Conservation (phyloP, 2,888 invertebrate species). For the Cyrtodaria siliqua region DNA sequence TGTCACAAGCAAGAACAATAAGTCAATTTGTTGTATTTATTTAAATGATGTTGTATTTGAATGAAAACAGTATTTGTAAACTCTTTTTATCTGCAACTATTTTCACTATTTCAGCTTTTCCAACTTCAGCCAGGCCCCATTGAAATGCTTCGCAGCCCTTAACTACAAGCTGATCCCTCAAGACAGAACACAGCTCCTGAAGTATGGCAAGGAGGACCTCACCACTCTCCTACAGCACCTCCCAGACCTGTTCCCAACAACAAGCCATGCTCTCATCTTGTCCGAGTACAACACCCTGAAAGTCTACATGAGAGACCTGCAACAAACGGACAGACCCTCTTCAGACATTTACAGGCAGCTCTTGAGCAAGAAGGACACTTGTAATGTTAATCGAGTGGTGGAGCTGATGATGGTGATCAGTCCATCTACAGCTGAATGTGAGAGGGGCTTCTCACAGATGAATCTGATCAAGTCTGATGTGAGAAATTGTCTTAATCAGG, state of each 20-base stretch:
- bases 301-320: conserved; percentile 3
- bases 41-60: no score
- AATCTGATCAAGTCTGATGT: no score
- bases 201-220: background rate
- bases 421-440: no score
- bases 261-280: background rate
- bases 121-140: conserved; percentile 11
- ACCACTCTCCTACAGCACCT: no score
- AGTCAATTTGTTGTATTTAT: no score
- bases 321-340: conserved; percentile 1
- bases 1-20: no score
- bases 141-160: conserved; percentile 5
- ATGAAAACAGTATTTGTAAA: no score
- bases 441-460: no score
- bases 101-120: conserved; percentile 7
- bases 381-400: background rate
- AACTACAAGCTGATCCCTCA: conserved; percentile 9
- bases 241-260: background rate
- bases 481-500: no score
- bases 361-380: conserved; percentile 3
- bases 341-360: background rate
- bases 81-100: no score
- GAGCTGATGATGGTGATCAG: no score
- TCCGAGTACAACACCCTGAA: conserved; percentile 4
- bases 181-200: background rate